Evolutionary conservation across 1,140 invertebrate genomes (phyloP).

Genomic region (Diuraphis noxia): DNA sequence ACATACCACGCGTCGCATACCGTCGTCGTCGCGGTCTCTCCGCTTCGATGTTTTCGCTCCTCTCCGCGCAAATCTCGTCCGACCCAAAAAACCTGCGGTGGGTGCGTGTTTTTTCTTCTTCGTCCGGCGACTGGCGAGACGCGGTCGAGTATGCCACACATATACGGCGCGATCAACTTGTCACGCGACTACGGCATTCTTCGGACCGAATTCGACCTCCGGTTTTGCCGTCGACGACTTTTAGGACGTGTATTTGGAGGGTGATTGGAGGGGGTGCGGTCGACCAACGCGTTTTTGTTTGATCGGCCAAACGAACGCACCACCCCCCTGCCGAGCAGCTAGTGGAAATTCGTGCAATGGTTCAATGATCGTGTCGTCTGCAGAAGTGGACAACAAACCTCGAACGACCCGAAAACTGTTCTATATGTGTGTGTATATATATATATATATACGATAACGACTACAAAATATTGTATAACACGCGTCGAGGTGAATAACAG

Average conservation of each 20-base stretch:
- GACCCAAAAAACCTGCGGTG: not conserved
- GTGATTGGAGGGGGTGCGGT: not conserved
- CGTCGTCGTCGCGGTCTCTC: no score
- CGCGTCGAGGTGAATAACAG: not conserved
- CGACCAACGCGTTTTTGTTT: not conserved
- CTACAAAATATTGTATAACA: not conserved
- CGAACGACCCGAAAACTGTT: not conserved
- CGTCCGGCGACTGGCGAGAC: not conserved
- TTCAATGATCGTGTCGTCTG: not conserved
- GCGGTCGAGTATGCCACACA: not conserved
- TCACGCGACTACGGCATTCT: not conserved
- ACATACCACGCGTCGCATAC: not conserved
- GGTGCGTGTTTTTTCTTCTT: not conserved
- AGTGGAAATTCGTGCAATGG: not conserved
- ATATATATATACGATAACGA: no score
- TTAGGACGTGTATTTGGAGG: not conserved
- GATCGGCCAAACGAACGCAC: not conserved
- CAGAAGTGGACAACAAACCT: not conserved
- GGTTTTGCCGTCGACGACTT: not conserved
- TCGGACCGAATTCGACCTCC: not conserved
- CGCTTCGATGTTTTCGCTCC: no score
- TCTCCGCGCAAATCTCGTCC: no score
- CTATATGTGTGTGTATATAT: no score
- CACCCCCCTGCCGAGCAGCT: not conserved
- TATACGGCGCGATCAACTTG: not conserved